A percentile compares a stretch with the other conserved stretches of the same genome.
Evolutionary conservation across 2,888 invertebrate species (phyloP).

Genomic region (Axea sp.): DNA sequence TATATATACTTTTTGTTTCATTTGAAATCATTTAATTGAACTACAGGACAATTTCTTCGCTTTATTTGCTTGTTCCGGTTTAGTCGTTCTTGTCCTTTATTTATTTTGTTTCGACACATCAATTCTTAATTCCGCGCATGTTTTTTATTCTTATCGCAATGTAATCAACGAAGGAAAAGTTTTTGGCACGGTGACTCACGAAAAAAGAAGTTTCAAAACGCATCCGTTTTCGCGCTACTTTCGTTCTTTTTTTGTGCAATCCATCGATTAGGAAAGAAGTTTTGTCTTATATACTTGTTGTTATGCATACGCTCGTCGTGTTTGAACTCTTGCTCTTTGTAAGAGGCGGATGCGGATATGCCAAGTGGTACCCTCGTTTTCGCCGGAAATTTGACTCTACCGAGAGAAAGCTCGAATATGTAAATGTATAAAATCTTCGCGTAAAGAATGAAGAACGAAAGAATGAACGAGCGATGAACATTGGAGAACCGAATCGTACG

Average conservation of each 20-base stretch:
- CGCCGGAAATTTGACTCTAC: constrained; percentile 54
- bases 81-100: no score
- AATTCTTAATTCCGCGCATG: constrained; percentile 29
- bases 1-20: no score
- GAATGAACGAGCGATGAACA: constrained; percentile 56
- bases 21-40: no score
- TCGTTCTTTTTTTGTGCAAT: constrained; percentile 37
- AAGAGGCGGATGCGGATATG: constrained; percentile 62
- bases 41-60: no score
- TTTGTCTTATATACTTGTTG: constrained; percentile 61
- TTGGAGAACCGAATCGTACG: constrained; percentile 74
- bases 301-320: constrained; percentile 58
- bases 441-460: constrained; percentile 33
- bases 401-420: constrained; percentile 50
- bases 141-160: constrained; percentile 8
- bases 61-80: no score
- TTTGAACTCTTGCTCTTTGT: constrained; percentile 59
- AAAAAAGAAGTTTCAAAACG: constrained; percentile 10
- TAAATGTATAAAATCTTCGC: constrained; percentile 42
- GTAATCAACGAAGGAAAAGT: constrained; percentile 13
- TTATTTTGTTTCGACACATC: background rate
- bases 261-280: constrained; percentile 56
- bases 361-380: constrained; percentile 60
- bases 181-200: constrained; percentile 3
- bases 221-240: constrained; percentile 20